These are phyloP conservation scores for Hippasteria phrygiana DNA, from an alignment of 53 echinoderm and acorn worm species.

Conservation along the genomic window DNA sequence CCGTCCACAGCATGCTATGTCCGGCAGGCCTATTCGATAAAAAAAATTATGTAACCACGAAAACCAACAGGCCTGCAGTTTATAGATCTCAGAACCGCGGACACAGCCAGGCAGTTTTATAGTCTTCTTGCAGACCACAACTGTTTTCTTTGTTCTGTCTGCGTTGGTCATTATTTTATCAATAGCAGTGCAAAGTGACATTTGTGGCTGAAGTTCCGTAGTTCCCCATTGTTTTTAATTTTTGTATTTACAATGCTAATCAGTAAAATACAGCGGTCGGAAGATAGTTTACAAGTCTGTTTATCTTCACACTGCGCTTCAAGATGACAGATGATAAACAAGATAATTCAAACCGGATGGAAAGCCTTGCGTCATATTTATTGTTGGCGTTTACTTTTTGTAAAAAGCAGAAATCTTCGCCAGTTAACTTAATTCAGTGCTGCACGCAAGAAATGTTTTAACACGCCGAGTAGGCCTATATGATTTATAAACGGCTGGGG, in stretches of 20 bases:
- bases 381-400: too few species aligned
- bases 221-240: background rate
- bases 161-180: background rate
- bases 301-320: background rate
- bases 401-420: too few species aligned
- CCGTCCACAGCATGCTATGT: background rate
- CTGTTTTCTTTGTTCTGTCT: background rate
- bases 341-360: background rate
- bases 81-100: background rate
- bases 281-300: background rate
- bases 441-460: too few species aligned
- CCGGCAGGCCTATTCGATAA: constrained; percentile 2
- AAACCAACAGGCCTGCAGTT: background rate
- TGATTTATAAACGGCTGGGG: too few species aligned
- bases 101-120: background rate
- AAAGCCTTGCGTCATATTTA: background rate
- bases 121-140: background rate
- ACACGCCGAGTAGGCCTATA: too few species aligned
- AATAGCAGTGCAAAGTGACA: background rate
- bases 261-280: background rate
- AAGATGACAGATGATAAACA: background rate
- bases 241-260: background rate
- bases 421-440: too few species aligned
- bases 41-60: background rate
- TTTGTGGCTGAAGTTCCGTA: background rate